Evolutionary conservation across 1,140 invertebrate genomes (phyloP), one percentile per base, ranked within the genome.

Genomic region (Pectinophora gossypiella): DNA sequence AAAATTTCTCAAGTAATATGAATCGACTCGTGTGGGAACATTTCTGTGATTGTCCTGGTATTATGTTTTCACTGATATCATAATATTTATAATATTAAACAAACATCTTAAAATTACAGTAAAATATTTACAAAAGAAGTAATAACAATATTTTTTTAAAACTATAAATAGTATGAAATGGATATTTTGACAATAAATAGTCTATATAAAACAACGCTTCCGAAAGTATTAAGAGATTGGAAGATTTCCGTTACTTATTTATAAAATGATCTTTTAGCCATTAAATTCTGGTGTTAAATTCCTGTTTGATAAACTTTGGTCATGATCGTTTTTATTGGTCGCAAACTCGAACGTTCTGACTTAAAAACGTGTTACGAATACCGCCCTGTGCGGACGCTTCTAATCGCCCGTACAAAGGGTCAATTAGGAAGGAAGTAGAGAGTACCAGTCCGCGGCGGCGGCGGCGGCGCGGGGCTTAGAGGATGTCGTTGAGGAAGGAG

Each of bases 401-500:
- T 56, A 61, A 58, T 61, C 50, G 51, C 61, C 56, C 59, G 48
- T 52, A 48, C 54, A 59, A 23, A 40, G 27, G 13, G 53, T 52
- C 53, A 55, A 60, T 55, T 52, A 59, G 13, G 36, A 40, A 22
- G 21, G 18, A 36, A 23, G 5, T 36, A 45, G 7, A 18, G n/a
- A 4, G 12, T 21, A n/a, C 49, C 3, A 48, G 21, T 36, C 7
- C 16, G 16, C 10, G 18, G 23, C 22, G 19, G n/a, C n/a, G n/a
- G n/a, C n/a, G n/a, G n/a, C n/a, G n/a, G n/a, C n/a, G n/a, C n/a
- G n/a, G n/a, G 2, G 16, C 46, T 70, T 74, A 87, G 13, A 87
- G 75, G 20, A 89, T 88, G 51, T 88, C 87, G 48, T 87, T 87
- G 3, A 89, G 65, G 54, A 86, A 86, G 12, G 85, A 82, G 54